Conservation (phyloP, 2,888 invertebrate species). For the Eristalis pertinax region DNA sequence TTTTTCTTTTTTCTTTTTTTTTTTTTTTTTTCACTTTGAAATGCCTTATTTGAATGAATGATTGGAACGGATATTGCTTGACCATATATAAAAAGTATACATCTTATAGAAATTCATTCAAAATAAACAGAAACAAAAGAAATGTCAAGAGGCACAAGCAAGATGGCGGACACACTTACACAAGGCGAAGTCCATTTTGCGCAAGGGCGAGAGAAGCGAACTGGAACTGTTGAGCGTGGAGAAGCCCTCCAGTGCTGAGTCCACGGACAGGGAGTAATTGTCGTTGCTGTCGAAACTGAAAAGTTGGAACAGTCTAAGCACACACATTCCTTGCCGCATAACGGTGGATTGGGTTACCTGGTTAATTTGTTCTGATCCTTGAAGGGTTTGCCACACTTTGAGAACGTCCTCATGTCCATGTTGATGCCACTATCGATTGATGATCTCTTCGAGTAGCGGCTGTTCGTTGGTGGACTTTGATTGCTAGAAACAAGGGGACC, state of each 20-base stretch:
- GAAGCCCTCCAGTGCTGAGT: slow-evolving; percentile 80
- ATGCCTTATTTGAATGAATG: slow-evolving; percentile 31
- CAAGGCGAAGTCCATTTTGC: slow-evolving; percentile 92
- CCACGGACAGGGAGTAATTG: slow-evolving; percentile 80
- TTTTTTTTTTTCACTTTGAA: slow-evolving; percentile 21
- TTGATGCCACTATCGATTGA: slow-evolving; percentile 91
- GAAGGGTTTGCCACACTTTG: slow-evolving; percentile 81
- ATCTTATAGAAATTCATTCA: slow-evolving; percentile 53
- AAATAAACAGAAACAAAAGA: slow-evolving; percentile 82
- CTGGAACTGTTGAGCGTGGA: slow-evolving; percentile 75
- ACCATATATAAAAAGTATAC: neutral
- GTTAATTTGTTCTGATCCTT: slow-evolving; percentile 80
- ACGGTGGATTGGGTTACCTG: slow-evolving; percentile 73
- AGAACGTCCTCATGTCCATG: slow-evolving; percentile 83
- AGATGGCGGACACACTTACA: slow-evolving; percentile 86
- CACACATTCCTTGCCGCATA: neutral
- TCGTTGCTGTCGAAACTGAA: slow-evolving; percentile 81
- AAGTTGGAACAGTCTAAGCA: neutral
- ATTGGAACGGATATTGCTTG: slow-evolving; percentile 10
- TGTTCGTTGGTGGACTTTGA: slow-evolving; percentile 80
- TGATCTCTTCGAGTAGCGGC: slow-evolving; percentile 86
- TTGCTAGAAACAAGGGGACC: slow-evolving; percentile 74
- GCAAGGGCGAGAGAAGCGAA: slow-evolving; percentile 83
- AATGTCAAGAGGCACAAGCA: slow-evolving; percentile 74
- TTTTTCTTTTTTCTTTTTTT: slow-evolving; percentile 33